Evolutionary conservation across 1,140 invertebrate genomes (phyloP).

Genomic region (Harlomillsia oculata): DNA sequence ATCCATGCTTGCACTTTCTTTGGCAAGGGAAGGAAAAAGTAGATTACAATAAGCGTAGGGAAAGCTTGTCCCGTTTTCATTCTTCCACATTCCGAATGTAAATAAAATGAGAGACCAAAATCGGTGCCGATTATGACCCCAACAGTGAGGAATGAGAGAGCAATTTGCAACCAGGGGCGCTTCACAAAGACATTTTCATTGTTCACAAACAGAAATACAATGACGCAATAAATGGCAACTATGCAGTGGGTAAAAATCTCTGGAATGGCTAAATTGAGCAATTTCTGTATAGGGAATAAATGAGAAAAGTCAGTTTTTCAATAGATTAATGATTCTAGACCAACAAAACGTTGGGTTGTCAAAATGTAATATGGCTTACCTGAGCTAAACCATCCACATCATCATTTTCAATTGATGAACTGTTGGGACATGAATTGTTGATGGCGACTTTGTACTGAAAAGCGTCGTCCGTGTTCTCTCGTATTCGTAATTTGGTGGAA

Average conservation of each 20-base stretch:
- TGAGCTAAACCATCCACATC: too few relatives aligned
- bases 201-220: constrained; percentile 32
- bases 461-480: too few relatives aligned
- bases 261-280: constrained; percentile 40
- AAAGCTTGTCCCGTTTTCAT: constrained; percentile 55
- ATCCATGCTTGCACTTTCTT: constrained; percentile 56
- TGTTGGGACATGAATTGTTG: too few relatives aligned
- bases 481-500: too few relatives aligned
- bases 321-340: too few relatives aligned
- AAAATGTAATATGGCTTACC: too few relatives aligned
- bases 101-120: constrained; percentile 34
- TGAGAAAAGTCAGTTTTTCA: constrained; percentile 5
- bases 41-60: constrained; percentile 59
- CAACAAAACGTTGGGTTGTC: too few relatives aligned
- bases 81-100: constrained; percentile 13
- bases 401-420: too few relatives aligned
- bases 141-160: constrained; percentile 34
- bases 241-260: constrained; percentile 42
- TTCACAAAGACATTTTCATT: constrained; percentile 37
- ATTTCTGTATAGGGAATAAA: background rate
- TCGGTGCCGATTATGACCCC: constrained; percentile 37
- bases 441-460: too few relatives aligned
- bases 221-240: constrained; percentile 7
- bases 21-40: constrained; percentile 65
- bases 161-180: constrained; percentile 39